Percentiles rank a stretch among this genome's conserved stretches.
These are phyloP conservation scores for Turritopsis dohrnii DNA, from an alignment of 30 jellyfish, hydroid and myxozoan genomes.

Conservation along the genomic window DNA sequence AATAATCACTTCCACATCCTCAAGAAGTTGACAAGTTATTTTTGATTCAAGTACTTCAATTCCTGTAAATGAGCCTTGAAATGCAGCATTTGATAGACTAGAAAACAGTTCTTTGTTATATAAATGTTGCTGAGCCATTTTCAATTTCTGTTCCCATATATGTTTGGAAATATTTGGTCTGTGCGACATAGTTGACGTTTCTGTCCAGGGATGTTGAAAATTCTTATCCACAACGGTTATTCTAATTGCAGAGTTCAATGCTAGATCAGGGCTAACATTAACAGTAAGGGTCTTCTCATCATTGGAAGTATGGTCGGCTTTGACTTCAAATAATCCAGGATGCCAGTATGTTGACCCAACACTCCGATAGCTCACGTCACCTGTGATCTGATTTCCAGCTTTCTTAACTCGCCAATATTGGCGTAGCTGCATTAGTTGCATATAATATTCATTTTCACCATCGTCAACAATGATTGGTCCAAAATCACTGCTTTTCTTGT, in stretches of 20 bases:
- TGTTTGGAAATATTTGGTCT: background rate
- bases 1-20: constrained; percentile 15
- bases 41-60: constrained; percentile 27
- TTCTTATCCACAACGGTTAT: constrained; percentile 15
- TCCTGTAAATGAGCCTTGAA: constrained; percentile 25
- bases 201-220: background rate
- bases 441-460: constrained; percentile 48
- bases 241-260: constrained; percentile 22
- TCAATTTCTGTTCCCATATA: constrained; percentile 74
- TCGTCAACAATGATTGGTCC: background rate
- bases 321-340: constrained; percentile 90
- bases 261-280: constrained; percentile 80
- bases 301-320: constrained; percentile 38
- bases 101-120: constrained; percentile 80
- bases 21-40: constrained; percentile 15
- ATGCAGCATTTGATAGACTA: constrained; percentile 23
- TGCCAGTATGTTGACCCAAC: constrained; percentile 98
- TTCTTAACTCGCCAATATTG: constrained; percentile 82
- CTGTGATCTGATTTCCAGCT: constrained; percentile 65
- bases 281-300: constrained; percentile 56
- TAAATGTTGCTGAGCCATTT: constrained; percentile 74
- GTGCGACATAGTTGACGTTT: background rate
- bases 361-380: constrained; percentile 81
- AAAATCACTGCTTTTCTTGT: constrained; percentile 33
- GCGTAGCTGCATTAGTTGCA: constrained; percentile 79